Percentiles rank a stretch among this genome's conserved stretches.
Evolutionary conservation across 2,888 invertebrate genomes (phyloP).

Genomic region (Apamea sordens): DNA sequence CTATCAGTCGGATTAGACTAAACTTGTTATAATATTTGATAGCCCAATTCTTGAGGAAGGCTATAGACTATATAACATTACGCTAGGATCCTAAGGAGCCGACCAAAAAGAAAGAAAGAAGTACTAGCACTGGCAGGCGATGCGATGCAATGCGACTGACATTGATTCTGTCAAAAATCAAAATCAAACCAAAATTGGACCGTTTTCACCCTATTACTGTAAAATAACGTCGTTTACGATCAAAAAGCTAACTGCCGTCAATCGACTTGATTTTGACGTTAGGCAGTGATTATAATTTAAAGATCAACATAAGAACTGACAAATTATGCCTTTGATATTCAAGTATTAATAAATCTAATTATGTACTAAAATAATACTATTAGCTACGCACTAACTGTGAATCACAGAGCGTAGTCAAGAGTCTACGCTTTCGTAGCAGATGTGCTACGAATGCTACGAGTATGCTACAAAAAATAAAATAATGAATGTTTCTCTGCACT

Average conservation of each 20-base stretch:
- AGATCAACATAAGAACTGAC: slow-evolving; percentile 6
- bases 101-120: no score
- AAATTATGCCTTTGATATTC: slow-evolving; percentile 2
- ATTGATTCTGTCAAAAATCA: background rate
- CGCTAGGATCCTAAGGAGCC: no score
- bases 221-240: background rate
- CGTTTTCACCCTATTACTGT: background rate
- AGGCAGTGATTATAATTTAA: background rate
- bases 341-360: background rate
- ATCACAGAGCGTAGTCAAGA: background rate
- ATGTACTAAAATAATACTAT: background rate
- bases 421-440: slow-evolving; percentile 45
- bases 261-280: background rate
- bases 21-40: no score
- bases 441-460: slow-evolving; percentile 29
- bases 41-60: no score
- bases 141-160: no score
- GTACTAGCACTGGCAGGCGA: no score
- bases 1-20: no score
- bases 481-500: background rate
- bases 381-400: background rate
- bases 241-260: background rate
- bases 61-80: no score
- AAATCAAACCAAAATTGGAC: background rate
- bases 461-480: background rate